A percentile compares a stretch with the other conserved stretches of the same genome.
phyloP scores from a whole-genome alignment of 2,113 vertebrate genomes.

The Peromyscus leucopus region DNA sequence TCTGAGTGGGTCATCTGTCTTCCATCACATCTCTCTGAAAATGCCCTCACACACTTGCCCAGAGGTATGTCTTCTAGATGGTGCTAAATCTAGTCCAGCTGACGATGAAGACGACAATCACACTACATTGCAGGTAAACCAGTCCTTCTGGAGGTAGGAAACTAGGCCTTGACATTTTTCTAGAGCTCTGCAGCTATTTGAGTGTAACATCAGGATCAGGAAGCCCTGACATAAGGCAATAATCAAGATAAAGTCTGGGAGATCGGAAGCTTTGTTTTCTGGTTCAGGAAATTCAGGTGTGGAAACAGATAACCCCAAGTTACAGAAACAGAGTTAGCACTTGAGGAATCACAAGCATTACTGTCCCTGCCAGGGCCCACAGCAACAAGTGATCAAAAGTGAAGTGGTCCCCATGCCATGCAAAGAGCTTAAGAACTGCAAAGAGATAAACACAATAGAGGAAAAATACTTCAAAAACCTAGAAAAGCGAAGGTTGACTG shows the following conservation, averaged over 20 bases:
- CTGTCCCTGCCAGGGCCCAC: background rate
- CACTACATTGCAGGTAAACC: background rate
- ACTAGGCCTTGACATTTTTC: background rate
- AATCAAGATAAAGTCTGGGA: conserved; percentile 28
- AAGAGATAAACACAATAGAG: background rate
- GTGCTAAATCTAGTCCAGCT: background rate
- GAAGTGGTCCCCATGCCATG: background rate
- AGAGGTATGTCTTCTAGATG: background rate
- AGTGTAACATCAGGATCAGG: background rate
- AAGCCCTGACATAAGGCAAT: background rate
- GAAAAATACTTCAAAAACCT: background rate
- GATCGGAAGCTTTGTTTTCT: background rate
- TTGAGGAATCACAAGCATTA: background rate
- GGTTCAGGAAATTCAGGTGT: background rate
- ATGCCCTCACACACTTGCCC: background rate
- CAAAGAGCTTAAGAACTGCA: background rate
- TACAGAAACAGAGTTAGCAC: background rate
- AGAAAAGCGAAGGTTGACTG: background rate
- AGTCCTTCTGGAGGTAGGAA: background rate
- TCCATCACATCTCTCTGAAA: background rate
- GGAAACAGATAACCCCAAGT: background rate
- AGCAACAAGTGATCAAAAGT: background rate
- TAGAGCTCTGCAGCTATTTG: background rate
- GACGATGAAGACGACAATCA: background rate
- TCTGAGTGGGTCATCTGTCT: background rate